These are phyloP conservation scores for Mya arenaria DNA, from an alignment of 1,140 invertebrate species.

Conservation along the genomic window DNA sequence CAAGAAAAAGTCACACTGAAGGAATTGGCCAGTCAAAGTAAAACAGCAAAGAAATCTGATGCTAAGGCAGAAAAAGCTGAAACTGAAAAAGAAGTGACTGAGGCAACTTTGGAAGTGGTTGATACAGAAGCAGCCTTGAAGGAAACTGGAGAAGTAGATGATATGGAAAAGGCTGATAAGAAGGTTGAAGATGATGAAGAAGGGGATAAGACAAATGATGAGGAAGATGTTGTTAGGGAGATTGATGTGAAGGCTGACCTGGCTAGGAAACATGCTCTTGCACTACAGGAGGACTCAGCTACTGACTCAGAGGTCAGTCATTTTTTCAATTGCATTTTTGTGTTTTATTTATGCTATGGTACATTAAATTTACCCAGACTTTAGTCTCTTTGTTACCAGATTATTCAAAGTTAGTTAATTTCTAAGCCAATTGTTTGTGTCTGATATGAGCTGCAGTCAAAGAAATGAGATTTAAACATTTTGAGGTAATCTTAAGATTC, in stretches of 20 bases:
- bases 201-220: neutral
- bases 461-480: no score
- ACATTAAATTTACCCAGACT: neutral
- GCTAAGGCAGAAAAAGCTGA: constrained; percentile 38
- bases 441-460: no score
- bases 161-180: neutral
- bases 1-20: constrained; percentile 32
- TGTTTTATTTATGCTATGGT: neutral
- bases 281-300: constrained; percentile 33
- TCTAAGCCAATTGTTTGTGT: no score
- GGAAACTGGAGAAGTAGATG: neutral
- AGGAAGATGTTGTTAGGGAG: constrained; percentile 17
- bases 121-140: neutral
- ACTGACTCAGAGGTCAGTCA: constrained; percentile 47
- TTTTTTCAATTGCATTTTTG: no score
- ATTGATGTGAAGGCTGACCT: constrained; percentile 9
- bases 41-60: constrained; percentile 40
- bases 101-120: neutral
- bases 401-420: no score
- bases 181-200: neutral
- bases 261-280: neutral
- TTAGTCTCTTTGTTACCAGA: neutral
- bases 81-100: constrained; percentile 22
- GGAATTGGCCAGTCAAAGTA: constrained; percentile 55
- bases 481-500: no score